Evolutionary conservation across 2,888 invertebrate genomes (phyloP), one percentile per base, ranked within the genome.

Genomic region (Nemotelus nigrinus): DNA sequence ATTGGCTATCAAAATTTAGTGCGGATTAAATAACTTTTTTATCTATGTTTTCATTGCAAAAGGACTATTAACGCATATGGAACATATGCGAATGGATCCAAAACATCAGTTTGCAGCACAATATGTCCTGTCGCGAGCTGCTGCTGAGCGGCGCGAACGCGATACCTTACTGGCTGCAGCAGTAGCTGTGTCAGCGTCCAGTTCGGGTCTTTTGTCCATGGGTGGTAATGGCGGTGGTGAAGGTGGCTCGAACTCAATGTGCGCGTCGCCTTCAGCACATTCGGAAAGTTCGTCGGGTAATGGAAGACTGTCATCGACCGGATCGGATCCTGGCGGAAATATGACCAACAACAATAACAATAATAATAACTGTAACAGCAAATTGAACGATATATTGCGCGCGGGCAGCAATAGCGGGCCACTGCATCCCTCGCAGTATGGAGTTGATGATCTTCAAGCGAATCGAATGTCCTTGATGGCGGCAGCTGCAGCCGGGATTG

Each of bases 71-170:
- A 94, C 95, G 78, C 97, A 97, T 86, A 96, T 97, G 96, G 96
- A 97, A 84, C 96, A 96, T 86, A 96, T 97, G 96, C 91, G 96
- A 84, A 96, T 96, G 96, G 96, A 97, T 86, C 96, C 96, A 0
- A 97, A 97, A 87, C 96, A 97, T 89, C 96, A 96, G 87, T 97
- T 97, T 84, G 96, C 96, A 58, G 96, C 97, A 47, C 97, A 97
- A 85, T 97, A 96, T 88, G 96, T 97, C 63, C 89, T 97, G 53
- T 95, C 95, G 77, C 89, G 96, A 82, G 97, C 96, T 6, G 96
- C 96, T 5, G 96, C 96, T 25, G 96, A 96, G 85, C 90, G 96
- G 82, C 90, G 96, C 81, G 96, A 96, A 84, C 89, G 96, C 67
- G 96, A 96, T 85, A 90, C 89, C 55, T 88, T 93, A 76, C 89